Base-by-base conservation (phyloP, 2,888 invertebrate genomes). In the Tenthredo amoena region DNA sequence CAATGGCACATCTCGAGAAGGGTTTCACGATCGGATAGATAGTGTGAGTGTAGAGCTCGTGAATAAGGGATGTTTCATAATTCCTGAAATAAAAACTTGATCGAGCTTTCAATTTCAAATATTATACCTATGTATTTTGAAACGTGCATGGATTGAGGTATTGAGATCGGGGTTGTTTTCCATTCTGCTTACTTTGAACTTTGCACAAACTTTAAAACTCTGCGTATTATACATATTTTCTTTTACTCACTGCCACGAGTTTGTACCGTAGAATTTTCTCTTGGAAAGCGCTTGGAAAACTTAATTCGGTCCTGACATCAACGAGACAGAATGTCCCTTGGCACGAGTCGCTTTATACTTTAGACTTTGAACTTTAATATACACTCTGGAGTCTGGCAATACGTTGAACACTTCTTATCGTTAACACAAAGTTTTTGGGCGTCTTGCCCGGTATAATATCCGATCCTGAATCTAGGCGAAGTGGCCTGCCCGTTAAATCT, bases 351-450 rank as follows among this genome's bases (percentile, higher is more conserved):
- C 62, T 26, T 62, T 26, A 68, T 18, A 15, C 34, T 68, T 68
- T 34, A 31, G 18, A 68, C 31, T 68, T 68, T 34, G 15, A 6
- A 68, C 68, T 68, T 68, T 68, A 34, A 68, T 34, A 34, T 34
- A 68, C 68, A 34, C 68, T 68, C 4, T 37, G 2, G n/a, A 72
- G 40, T 71, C 40, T 12, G n/a, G 40, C 21, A 37, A 37, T 40
- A 18, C 43, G n/a, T 21, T 43, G 9, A n/a, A 72, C 72, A 40
- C 21, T 21, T 43, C 40, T 43, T 74, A 40, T 21, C 40, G 40
- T 43, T 43, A 43, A 21, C 21, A 43, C 7, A 40, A 74, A 74
- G 43, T 74, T 74, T 74, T 43, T 21, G 74, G 74, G 74, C 74
- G 43, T 21, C 10, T 5, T 74, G 74, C 74, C 74, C 34, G 34